phyloP scores from a whole-genome alignment of 2,888 invertebrate species.

The Carabus problematicus region DNA sequence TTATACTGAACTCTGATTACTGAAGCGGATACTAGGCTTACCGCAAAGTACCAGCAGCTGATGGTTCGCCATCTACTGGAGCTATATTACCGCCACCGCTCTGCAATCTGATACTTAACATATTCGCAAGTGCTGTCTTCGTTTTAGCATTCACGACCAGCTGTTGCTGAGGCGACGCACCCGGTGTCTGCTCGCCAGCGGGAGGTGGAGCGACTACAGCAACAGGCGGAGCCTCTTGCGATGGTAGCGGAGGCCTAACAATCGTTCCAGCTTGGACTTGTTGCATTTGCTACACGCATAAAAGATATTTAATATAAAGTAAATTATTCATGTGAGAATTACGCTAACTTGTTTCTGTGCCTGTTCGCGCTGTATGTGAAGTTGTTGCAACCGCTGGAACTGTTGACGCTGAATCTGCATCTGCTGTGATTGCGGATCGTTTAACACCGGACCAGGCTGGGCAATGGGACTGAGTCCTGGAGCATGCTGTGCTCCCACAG shows the following conservation, averaged over 20 bases:
- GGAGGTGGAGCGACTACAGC: constrained; percentile 47
- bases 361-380: constrained; percentile 66
- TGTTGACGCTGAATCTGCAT: constrained; percentile 72
- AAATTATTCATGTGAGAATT: background rate
- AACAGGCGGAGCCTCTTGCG: constrained; percentile 47
- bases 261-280: constrained; percentile 43
- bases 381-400: constrained; percentile 66
- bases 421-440: constrained; percentile 64
- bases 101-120: constrained; percentile 84
- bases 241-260: constrained; percentile 42
- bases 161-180: constrained; percentile 58
- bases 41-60: constrained; percentile 74
- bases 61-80: constrained; percentile 64
- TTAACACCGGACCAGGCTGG: constrained; percentile 44
- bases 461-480: constrained; percentile 56
- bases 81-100: constrained; percentile 58
- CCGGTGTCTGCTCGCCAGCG: constrained; percentile 32
- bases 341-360: constrained; percentile 53
- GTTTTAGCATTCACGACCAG: constrained; percentile 85
- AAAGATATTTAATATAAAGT: background rate
- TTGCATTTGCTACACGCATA: constrained; percentile 35
- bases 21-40: constrained; percentile 40
- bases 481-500: constrained; percentile 42
- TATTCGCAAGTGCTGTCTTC: constrained; percentile 94
- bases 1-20: background rate